Evolutionary conservation across 2,113 vertebrate genomes (phyloP), one percentile per base, ranked within the genome.

Genomic region (Synodontis membranacea): DNA sequence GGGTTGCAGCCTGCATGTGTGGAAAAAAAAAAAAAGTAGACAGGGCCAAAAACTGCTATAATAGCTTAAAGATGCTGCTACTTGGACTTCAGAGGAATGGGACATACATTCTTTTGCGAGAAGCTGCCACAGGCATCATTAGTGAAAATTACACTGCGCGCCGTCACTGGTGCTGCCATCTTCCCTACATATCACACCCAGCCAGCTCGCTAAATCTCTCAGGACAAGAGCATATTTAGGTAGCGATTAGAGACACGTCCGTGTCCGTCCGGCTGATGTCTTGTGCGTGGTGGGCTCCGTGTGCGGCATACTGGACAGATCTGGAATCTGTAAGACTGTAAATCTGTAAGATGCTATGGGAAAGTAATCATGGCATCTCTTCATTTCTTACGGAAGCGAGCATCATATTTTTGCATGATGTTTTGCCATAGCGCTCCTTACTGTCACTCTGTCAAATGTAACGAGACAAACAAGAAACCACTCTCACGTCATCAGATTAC

Each of bases 41-140:
- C 88, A 92, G 90, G 81, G 86, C 86, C 84, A 85, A 87, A 92
- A 90, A 92, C 82, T 86, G 81, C 82, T 76, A 80, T 95, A 95
- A 95, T 94, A 91, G 94, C 89, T 95, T 93, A 94, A 95, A 95
- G 94, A 91, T 94, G 93, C 87, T 90, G 88, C 89, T 91, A 89
- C 92, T 90, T 89, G 87, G 89, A 91, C 91, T 93, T 92, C 88
- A 92, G 92, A 90, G 85, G 87, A 87, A 84, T 58, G 84, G 48
- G 85, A 90, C 88, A 76, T 84, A 75, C 87, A 90, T 92, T 92
- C 89, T 91, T 92, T 50, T 54, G 85, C 50, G 72, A 81, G 66
- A 80, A 62, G 84, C 87, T 68, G 70, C 91, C 89, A 90, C 88
- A 89, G 91, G 78, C 91, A 88, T 91, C 93, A 94, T 93, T 95